These are phyloP conservation scores for Agriopis aurantiaria DNA, from an alignment of 2,888 invertebrate species.

Conservation along the genomic window DNA sequence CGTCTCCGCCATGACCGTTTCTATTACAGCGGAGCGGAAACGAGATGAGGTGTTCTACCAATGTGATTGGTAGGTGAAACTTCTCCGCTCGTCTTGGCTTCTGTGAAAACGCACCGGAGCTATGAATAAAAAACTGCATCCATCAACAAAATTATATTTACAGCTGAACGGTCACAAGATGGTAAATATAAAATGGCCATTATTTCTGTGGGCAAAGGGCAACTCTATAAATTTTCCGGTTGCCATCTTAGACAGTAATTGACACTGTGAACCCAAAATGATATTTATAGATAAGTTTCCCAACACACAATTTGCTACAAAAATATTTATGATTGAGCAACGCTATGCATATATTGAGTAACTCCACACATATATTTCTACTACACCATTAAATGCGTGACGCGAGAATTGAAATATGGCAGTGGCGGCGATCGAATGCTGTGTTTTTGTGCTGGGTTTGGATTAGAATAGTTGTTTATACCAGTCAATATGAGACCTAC, in stretches of 20 bases:
- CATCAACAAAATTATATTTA: background rate
- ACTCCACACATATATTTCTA: constrained; percentile 64
- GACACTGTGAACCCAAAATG: constrained; percentile 62
- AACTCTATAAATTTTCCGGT: constrained; percentile 9
- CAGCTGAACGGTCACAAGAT: background rate
- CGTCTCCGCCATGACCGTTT: too few species aligned
- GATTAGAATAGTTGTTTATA: constrained; percentile 24
- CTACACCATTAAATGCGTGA: constrained; percentile 72
- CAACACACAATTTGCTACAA: constrained; percentile 53
- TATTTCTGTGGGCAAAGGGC: constrained; percentile 9
- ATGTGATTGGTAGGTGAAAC: too few species aligned
- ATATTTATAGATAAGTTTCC: constrained; percentile 54
- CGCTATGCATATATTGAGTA: constrained; percentile 9
- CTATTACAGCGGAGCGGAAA: too few species aligned
- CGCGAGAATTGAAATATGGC: constrained; percentile 76
- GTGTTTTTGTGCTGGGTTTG: constrained; percentile 54
- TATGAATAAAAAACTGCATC: background rate
- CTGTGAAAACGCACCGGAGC: too few species aligned
- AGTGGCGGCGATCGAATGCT: constrained; percentile 52
- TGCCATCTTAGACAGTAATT: constrained; percentile 48
- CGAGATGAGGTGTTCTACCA: too few species aligned
- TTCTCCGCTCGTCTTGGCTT: too few species aligned
- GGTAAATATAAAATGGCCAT: constrained; percentile 16
- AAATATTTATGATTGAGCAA: constrained; percentile 61
- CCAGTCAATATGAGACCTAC: constrained; percentile 12